Evolutionary conservation across 1,140 invertebrate genomes (phyloP), one percentile per base, ranked within the genome.

Genomic region (Chrysomallon squamiferum): DNA sequence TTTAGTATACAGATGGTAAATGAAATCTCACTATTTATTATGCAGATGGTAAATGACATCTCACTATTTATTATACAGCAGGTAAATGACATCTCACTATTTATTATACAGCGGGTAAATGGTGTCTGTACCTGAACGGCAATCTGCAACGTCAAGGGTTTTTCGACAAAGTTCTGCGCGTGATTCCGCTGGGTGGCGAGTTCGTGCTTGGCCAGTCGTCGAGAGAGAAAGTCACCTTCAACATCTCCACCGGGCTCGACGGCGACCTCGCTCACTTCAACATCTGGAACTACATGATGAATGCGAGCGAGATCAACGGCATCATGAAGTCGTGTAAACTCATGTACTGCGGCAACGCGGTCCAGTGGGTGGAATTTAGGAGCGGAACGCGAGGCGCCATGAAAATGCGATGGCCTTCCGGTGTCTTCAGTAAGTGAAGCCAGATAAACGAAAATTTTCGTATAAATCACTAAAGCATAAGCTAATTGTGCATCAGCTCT

Each of bases 311-410:
- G 41, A 72, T 84, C 20, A 22, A 59, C 2, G 30, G 56, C 4
- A 63, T 74, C 5, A 72, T 47, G 25, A 35, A 27, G 7, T 62
- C 84, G 20, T 86, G 85, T 71, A 82, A 67, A 3, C 74, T 83
- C 30, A 83, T 77, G 74, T 77, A 80, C 56, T 86, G 84, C 69
- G 85, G 85, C 35, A 83, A 82, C 63, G 83, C 76, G 1, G 79
- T 85, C 11, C 77, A 85, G 63, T 86, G 85, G 85, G 80, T 80
- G 25, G 82, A 86, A 62, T 84, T 86, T 58, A 66, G 85, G 18
- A 70, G 78, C 38, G 85, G 84, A 9, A 86, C 85, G 0, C 69
- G 84, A 33, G 85, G 85, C 7, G 73, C 76, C 6, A 77, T 86
- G 70, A 76, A 74, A 56, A 76, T 86, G 68, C 68, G 82, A 38